A percentile compares a stretch with the other conserved stretches of the same genome.
These are phyloP conservation scores for Drosophila equinoxialis DNA, from an alignment of 1,140 invertebrate genomes.

Conservation along the genomic window DNA sequence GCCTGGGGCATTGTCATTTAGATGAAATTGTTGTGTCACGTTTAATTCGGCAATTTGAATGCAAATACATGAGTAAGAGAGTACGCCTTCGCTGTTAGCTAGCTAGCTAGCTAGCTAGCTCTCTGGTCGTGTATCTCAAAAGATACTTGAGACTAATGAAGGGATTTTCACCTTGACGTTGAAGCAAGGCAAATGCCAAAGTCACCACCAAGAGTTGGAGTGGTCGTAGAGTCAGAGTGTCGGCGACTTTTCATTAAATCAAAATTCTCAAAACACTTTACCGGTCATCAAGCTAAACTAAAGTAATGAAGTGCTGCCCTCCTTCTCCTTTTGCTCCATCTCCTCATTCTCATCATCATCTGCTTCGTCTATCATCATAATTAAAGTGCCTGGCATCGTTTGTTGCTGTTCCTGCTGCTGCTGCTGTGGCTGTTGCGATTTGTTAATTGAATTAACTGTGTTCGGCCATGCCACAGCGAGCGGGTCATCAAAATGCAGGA, in stretches of 20 bases:
- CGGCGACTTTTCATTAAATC: constrained; percentile 43
- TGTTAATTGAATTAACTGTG: constrained; percentile 81
- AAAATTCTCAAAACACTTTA: constrained; percentile 31
- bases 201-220: background rate
- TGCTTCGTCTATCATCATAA: constrained; percentile 36
- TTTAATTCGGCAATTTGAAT: constrained; percentile 66
- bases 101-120: constrained; percentile 4
- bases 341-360: background rate
- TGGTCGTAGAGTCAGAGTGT: no score
- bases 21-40: constrained; percentile 74
- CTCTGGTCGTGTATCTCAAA: constrained; percentile 34
- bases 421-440: constrained; percentile 61
- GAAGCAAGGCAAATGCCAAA: constrained; percentile 5
- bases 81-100: constrained; percentile 25
- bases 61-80: constrained; percentile 53
- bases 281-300: constrained; percentile 16
- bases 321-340: background rate
- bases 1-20: constrained; percentile 62
- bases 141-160: constrained; percentile 53
- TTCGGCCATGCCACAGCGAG: constrained; percentile 42
- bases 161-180: constrained; percentile 69
- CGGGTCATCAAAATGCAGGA: constrained; percentile 76
- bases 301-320: constrained; percentile 47
- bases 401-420: constrained; percentile 21
- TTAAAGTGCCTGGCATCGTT: constrained; percentile 57